Base-by-base conservation (phyloP, 2,113 vertebrate species). In the Echinops telfairi region DNA sequence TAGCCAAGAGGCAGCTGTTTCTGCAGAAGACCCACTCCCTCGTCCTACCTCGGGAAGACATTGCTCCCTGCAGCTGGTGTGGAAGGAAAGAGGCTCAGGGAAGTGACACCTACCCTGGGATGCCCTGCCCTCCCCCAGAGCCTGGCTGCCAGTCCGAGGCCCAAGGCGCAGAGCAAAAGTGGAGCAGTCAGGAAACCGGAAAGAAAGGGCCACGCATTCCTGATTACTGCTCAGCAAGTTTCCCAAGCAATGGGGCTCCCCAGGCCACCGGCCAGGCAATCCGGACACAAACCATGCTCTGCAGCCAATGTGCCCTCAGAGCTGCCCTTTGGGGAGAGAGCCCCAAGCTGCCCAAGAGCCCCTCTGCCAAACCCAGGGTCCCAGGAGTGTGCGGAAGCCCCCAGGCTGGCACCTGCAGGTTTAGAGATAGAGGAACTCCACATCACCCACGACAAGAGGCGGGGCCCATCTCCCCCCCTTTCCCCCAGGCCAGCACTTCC, bases 211-310 rank as follows among this genome's bases (percentile, higher is more conserved):
- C 23, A 5, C 36, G 22, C 25, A 31, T 71, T 33, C 47, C 40
- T 25, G 76, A 64, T 73, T 83, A 71, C 36, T 89, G 43, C 80
- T 84, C 84, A 31, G 66, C 79, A 90, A 71, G 33, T 90, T 33
- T 89, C 76, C 84, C 66, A 73, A 78, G 27, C 22, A 12, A 64
- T 3, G 47, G n/a, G 57, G 0, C 11, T 33, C 33, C 83, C 60
- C 0, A 0, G 15, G 47, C 38, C 43, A 40, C 53, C 12, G 36
- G 20, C 84, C 22, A 23, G 23, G 29, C 23, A 47, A 19, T 47
- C 17, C 8, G 23, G 36, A 20, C 64, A 78, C 29, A n/a, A 71
- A 62, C 0, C 19, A 43, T 19, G 4, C 57, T 75, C 29, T 6
- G 1, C 17, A n/a, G 19, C 58, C 36, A 12, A 60, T 29, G 16